phyloP scores from a whole-genome alignment of 2,113 vertebrate genomes.

The Rissa tridactyla region DNA sequence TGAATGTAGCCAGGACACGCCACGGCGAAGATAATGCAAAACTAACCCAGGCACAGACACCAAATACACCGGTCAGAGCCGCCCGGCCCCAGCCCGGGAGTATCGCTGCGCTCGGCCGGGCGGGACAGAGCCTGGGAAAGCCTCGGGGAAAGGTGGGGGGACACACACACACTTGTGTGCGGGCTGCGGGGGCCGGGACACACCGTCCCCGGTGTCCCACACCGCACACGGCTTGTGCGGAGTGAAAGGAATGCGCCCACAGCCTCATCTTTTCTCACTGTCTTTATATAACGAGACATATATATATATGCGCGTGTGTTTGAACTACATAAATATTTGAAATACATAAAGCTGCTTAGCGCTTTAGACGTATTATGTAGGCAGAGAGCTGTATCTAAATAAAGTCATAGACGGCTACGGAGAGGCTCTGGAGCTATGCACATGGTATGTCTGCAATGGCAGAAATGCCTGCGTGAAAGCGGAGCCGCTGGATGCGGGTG shows the following conservation, averaged over 20 bases:
- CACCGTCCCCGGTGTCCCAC: not conserved
- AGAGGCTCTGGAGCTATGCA: not conserved
- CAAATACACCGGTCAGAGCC: accelerated
- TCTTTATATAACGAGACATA: not conserved
- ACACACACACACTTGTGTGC: not conserved
- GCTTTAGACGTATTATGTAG: accelerated
- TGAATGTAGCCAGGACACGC: no score
- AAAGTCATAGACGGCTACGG: not conserved
- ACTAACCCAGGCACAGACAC: not conserved
- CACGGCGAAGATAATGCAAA: accelerated
- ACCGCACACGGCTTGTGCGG: not conserved
- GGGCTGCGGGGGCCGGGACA: not conserved
- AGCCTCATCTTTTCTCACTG: not conserved
- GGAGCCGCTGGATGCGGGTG: accelerated
- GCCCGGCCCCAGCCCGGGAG: not conserved
- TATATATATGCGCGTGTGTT: accelerated
- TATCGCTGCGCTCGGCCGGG: not conserved
- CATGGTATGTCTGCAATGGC: accelerated
- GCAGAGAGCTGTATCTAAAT: not conserved
- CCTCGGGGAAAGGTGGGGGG: not conserved
- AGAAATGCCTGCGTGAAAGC: accelerated
- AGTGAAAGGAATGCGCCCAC: accelerated
- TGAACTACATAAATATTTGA: not conserved
- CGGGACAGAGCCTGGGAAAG: not conserved
- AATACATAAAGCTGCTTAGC: not conserved